Evolutionary conservation across 2,113 vertebrate genomes (phyloP), one percentile per base, ranked within the genome.

Genomic region (Puffinus mauretanicus): DNA sequence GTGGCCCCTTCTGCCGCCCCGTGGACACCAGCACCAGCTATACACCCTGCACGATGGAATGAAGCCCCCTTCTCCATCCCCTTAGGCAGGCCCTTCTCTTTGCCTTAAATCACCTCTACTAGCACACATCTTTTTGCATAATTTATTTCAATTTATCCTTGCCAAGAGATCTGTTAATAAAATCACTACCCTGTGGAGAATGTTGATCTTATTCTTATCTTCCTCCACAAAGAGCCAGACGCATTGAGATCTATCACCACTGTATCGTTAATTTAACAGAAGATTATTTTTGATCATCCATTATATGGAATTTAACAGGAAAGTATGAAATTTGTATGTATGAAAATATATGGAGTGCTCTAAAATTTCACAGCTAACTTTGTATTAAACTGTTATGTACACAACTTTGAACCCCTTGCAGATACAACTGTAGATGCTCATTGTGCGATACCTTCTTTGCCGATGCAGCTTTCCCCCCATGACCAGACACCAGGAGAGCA

Each of bases 1-100:
- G 3, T 27, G 51, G 12, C 9, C 32, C 21, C 34, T 52, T 40
- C 29, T 10, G 8, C 19, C 40, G 51, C 52, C 57, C 30, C 3
- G 0, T 2, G 9, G 78, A 38, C 49, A 36, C 51, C 36, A 25
- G 42, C 54, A 51, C 26, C 54, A 51, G 24, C 5, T 12, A 4
- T 7, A 22, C 7, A 21, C 13, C 18, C 29, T 7, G 5, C 36
- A 55, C 1, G 3, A 22, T 3, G 13, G 38, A 46, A 58, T 1
- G 0, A 73, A 75, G 15, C 3, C 11, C 16, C 12, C 34, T 36
- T 42, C 72, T 44, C 44, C 44, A 8, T 19, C 19, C 49, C 42
- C 22, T 67, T 8, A 40, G 36, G 16, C 32, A 46, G 42, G 19
- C 25, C 61, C 9, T 58, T 69, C 77, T 44, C 77, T 82, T 69